Conservation (phyloP, 2,888 invertebrate species). For the Diogma glabrata region DNA sequence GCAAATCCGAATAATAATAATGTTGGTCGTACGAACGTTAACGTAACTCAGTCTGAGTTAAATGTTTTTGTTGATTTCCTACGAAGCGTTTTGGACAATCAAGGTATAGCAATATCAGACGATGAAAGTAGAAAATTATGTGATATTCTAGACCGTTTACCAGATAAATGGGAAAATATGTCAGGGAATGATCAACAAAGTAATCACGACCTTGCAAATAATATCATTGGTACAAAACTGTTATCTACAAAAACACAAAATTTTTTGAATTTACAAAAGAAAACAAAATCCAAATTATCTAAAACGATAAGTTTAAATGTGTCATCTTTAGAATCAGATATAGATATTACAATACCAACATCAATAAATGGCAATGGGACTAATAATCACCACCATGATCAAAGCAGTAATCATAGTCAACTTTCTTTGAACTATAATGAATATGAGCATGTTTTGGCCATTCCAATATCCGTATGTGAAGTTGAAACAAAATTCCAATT, state of each 20-base stretch:
- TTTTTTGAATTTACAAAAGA: slow-evolving; percentile 31
- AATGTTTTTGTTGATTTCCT: slow-evolving; percentile 46
- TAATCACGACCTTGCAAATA: slow-evolving; percentile 5
- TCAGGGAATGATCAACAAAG: slow-evolving; percentile 19
- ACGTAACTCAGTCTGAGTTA: slow-evolving; percentile 57
- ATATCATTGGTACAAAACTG: not conserved
- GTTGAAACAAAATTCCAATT: slow-evolving; percentile 50
- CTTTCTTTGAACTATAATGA: slow-evolving; percentile 18
- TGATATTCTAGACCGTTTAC: slow-evolving; percentile 38
- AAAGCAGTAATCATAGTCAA: slow-evolving; percentile 15
- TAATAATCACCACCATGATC: slow-evolving; percentile 13
- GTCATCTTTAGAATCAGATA: slow-evolving; percentile 14
- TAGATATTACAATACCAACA: slow-evolving; percentile 15
- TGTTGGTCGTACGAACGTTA: slow-evolving; percentile 49
- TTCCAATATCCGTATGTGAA: slow-evolving; percentile 48
- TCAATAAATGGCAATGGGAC: slow-evolving; percentile 11
- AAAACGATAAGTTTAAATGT: slow-evolving; percentile 32
- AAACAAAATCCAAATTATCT: slow-evolving; percentile 33
- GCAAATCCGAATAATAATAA: slow-evolving; percentile 40
- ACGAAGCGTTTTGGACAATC: slow-evolving; percentile 36
- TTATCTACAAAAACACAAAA: slow-evolving; percentile 26
- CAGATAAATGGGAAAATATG: slow-evolving; percentile 25
- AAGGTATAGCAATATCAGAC: slow-evolving; percentile 27
- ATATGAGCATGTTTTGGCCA: slow-evolving; percentile 50
- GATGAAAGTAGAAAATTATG: slow-evolving; percentile 38